phyloP scores from a whole-genome alignment of 1,140 invertebrate species.

The Pristionchus pacificus region DNA sequence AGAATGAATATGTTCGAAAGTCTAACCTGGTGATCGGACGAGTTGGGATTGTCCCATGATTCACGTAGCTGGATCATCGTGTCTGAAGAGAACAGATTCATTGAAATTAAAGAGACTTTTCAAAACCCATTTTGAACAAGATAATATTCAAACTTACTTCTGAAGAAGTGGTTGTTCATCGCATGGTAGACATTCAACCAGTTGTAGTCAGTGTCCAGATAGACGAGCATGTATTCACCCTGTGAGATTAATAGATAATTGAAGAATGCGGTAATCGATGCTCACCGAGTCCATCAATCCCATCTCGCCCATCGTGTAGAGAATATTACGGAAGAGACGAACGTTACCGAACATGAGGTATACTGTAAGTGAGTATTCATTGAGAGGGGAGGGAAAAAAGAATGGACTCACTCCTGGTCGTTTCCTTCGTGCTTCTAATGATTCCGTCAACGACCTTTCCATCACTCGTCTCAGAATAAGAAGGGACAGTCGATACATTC shows the following conservation, averaged over 20 bases:
- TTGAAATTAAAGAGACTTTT: constrained; percentile 12
- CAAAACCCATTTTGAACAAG: too few species aligned
- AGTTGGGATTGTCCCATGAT: constrained; percentile 43
- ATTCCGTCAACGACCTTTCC: constrained; percentile 65
- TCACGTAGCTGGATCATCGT: constrained; percentile 37
- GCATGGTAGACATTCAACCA: constrained; percentile 82
- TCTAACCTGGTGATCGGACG: constrained; percentile 41
- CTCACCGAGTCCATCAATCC: constrained; percentile 76
- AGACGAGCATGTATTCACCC: constrained; percentile 84
- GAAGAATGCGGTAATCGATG: not conserved
- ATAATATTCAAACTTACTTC: constrained; percentile 65
- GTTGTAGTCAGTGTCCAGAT: constrained; percentile 86
- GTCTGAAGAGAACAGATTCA: constrained; percentile 40
- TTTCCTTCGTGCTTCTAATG: constrained; percentile 80
- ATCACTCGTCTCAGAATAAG: constrained; percentile 23
- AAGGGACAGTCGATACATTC: constrained; percentile 21
- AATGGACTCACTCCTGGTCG: constrained; percentile 73
- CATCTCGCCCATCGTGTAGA: constrained; percentile 80
- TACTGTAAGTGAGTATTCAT: constrained; percentile 65
- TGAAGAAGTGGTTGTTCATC: constrained; percentile 66
- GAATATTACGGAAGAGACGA: constrained; percentile 77
- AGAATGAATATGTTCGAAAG: too few species aligned
- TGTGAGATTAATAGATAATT: not conserved
- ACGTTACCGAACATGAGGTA: constrained; percentile 83
- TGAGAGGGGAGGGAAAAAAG: not conserved